phyloP scores from a whole-genome alignment of 2,888 invertebrate genomes.

The Oligia fasciuncula region DNA sequence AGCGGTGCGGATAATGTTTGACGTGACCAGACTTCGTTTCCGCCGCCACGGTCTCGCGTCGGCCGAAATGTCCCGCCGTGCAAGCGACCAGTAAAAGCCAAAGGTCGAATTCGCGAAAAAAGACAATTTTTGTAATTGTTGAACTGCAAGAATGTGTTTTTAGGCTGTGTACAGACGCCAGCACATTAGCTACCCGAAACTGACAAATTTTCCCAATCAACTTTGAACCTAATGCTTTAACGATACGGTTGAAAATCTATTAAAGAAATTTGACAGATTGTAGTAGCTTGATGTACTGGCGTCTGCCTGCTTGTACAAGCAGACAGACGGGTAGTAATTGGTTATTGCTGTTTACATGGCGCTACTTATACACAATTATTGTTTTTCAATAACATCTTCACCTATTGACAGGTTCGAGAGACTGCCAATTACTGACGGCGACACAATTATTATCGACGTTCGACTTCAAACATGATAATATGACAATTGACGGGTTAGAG shows the following conservation, averaged over 20 bases:
- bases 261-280: too few relatives aligned
- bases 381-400: slow-evolving; percentile 10
- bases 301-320: too few relatives aligned
- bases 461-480: slow-evolving; percentile 3
- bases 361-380: slow-evolving; percentile 38
- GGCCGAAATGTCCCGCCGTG: slow-evolving; percentile 17
- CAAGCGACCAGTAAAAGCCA: neutral
- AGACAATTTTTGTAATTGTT: slow-evolving; percentile 33
- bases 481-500: neutral
- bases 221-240: too few relatives aligned
- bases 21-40: slow-evolving; percentile 60
- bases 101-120: slow-evolving; percentile 50
- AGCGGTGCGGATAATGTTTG: slow-evolving; percentile 77
- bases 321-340: slow-evolving; percentile 13
- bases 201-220: too few relatives aligned
- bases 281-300: too few relatives aligned
- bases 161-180: neutral
- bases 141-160: slow-evolving; percentile 26
- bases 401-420: slow-evolving; percentile 37
- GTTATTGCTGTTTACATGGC: slow-evolving; percentile 15
- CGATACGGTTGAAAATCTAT: too few relatives aligned
- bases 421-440: slow-evolving; percentile 29
- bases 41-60: slow-evolving; percentile 24
- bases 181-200: too few relatives aligned
- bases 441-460: slow-evolving; percentile 36